phyloP scores from a whole-genome alignment of 2,888 invertebrate species.

The Anorthoa munda region DNA sequence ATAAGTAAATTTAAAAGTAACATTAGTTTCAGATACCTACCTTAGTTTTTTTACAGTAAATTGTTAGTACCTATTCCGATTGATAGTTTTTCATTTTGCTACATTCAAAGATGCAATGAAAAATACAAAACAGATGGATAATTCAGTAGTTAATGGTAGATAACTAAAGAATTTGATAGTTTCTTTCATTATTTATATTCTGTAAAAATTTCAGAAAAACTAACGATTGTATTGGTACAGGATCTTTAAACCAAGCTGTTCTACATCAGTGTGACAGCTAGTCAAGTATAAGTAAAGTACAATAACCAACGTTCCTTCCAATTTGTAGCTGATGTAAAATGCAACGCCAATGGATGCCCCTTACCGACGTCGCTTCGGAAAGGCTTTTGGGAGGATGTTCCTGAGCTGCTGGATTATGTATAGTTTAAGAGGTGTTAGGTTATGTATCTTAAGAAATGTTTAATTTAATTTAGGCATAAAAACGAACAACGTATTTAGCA shows the following conservation, averaged over 20 bases:
- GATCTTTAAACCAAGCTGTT: neutral
- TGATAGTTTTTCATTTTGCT: too few species aligned
- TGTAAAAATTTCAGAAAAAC: neutral
- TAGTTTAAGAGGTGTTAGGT: slow-evolving; percentile 11
- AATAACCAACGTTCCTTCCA: slow-evolving; percentile 56
- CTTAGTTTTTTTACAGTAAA: too few species aligned
- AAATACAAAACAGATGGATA: too few species aligned
- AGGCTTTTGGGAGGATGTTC: slow-evolving; percentile 27
- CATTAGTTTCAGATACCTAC: too few species aligned
- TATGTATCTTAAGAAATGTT: too few species aligned
- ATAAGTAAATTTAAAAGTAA: too few species aligned
- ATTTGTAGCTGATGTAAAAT: slow-evolving; percentile 65
- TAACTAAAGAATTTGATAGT: too few species aligned
- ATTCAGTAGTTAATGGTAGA: too few species aligned
- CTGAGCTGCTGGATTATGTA: neutral
- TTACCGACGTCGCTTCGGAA: slow-evolving; percentile 37
- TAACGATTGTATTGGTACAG: too few species aligned
- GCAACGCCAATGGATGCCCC: slow-evolving; percentile 55
- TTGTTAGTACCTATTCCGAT: too few species aligned
- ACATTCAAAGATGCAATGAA: too few species aligned
- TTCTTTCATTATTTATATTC: too few species aligned
- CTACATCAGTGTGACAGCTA: slow-evolving; percentile 45
- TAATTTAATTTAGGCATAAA: slow-evolving; percentile 1
- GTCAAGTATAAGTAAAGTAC: slow-evolving; percentile 41
- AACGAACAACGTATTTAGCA: slow-evolving; percentile 12